Conservation (phyloP, 2,113 vertebrate species). For the Clarias macrocephalus region DNA sequence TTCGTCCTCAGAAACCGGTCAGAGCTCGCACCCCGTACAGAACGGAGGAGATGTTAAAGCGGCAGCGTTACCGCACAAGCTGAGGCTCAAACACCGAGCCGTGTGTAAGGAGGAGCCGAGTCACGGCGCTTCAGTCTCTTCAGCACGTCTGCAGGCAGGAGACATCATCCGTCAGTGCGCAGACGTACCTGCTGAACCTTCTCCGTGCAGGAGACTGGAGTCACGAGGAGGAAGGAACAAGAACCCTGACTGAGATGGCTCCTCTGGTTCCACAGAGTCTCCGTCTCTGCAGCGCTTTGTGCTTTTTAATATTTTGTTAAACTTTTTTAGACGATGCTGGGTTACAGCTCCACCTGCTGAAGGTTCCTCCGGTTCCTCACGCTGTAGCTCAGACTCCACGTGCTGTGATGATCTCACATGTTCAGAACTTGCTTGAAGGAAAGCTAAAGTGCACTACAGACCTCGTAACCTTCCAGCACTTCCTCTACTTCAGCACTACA, state of each 20-base stretch:
- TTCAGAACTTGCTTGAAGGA: not conserved
- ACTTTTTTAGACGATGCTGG: not conserved
- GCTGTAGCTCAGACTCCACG: not conserved
- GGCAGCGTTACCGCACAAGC: constrained; percentile 80
- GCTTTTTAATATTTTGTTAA: not conserved
- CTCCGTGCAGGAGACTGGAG: constrained; percentile 55
- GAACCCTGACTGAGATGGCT: constrained; percentile 56
- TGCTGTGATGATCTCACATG: not conserved
- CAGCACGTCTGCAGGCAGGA: constrained; percentile 67
- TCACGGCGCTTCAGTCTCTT: constrained; percentile 45
- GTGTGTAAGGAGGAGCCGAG: constrained; percentile 62
- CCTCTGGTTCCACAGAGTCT: not conserved
- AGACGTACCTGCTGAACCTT: not conserved
- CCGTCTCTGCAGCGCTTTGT: not conserved
- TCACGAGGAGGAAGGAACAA: constrained; percentile 61
- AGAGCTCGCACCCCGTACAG: constrained; percentile 3
- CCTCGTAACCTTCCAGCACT: not conserved
- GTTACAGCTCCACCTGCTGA: not conserved
- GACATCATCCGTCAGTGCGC: constrained; percentile 38
- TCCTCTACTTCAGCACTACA: not conserved
- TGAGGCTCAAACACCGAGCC: constrained; percentile 78
- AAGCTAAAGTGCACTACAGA: constrained; percentile 9
- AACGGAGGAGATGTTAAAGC: constrained; percentile 61
- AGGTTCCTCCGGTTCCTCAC: not conserved
- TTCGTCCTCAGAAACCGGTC: constrained; percentile 67